These are phyloP conservation scores for Lissonota sp. DNA, from an alignment of 2,888 invertebrate species.

Conservation along the genomic window DNA sequence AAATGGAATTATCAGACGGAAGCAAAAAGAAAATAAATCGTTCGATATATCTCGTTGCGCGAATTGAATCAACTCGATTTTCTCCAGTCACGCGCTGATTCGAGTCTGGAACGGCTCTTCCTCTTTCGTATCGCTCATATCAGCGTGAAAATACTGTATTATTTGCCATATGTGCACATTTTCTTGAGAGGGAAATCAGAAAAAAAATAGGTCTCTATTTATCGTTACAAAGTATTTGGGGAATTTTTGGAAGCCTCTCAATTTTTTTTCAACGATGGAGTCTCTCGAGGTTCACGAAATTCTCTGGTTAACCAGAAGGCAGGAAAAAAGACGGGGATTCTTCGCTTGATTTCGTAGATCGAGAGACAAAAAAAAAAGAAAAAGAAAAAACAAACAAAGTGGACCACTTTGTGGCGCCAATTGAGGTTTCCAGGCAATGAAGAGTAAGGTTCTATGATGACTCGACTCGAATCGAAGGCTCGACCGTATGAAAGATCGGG, in stretches of 20 bases:
- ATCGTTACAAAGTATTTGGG: too few species aligned
- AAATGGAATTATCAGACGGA: slow-evolving; percentile 3
- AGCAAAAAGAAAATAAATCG: slow-evolving; percentile 16
- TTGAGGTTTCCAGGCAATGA: slow-evolving; percentile 57
- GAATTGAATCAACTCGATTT: slow-evolving; percentile 70
- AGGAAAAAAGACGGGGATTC: background rate
- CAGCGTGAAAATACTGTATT: slow-evolving; percentile 36
- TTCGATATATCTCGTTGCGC: slow-evolving; percentile 48
- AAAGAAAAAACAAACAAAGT: slow-evolving; percentile 5
- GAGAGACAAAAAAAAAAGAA: slow-evolving; percentile 18
- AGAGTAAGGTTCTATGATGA: slow-evolving; percentile 28
- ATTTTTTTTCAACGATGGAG: too few species aligned
- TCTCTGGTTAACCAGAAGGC: too few species aligned
- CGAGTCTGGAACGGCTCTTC: slow-evolving; percentile 74
- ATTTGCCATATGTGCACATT: background rate
- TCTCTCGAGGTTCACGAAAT: too few species aligned
- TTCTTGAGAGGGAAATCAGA: slow-evolving; percentile 1
- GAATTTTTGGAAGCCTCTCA: too few species aligned
- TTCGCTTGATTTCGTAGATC: background rate
- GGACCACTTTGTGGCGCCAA: slow-evolving; percentile 35
- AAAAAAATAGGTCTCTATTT: background rate
- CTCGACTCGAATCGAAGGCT: slow-evolving; percentile 49
- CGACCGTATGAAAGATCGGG: slow-evolving; percentile 36
- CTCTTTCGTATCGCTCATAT: slow-evolving; percentile 44
- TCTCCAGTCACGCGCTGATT: slow-evolving; percentile 78